Evolutionary conservation across 2,113 vertebrate species (phyloP).

Genomic region (Okapia johnstoni): DNA sequence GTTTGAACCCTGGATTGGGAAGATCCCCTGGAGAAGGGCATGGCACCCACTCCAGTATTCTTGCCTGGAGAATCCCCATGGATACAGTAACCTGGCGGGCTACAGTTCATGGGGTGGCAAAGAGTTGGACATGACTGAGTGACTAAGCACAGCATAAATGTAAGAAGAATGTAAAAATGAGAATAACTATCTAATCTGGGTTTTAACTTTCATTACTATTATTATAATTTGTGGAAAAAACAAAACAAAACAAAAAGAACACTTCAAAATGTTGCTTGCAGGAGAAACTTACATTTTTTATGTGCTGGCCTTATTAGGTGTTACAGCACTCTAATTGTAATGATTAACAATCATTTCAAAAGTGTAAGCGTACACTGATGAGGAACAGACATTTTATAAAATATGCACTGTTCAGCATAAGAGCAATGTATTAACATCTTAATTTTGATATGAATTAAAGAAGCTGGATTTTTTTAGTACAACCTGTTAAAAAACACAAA

Average conservation of each 20-base stretch:
- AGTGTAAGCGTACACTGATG: neutral
- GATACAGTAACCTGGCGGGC: neutral
- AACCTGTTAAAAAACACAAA: neutral
- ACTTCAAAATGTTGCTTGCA: neutral
- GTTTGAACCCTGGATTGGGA: neutral
- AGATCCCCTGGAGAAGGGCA: neutral
- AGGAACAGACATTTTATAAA: neutral
- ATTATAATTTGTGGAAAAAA: neutral
- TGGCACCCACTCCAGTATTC: neutral
- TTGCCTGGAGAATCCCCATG: neutral
- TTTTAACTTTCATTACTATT: conserved; percentile 31
- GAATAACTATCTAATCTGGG: neutral
- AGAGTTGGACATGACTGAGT: neutral
- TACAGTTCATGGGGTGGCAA: neutral
- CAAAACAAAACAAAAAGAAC: neutral
- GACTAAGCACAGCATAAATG: neutral
- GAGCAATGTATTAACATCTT: neutral
- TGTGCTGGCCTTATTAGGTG: neutral
- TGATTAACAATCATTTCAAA: neutral
- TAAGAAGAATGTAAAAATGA: neutral
- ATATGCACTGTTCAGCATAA: neutral
- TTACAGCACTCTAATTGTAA: neutral
- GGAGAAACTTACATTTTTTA: neutral
- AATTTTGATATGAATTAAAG: neutral
- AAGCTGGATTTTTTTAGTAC: neutral